phyloP scores from a whole-genome alignment of 2,113 vertebrate species.

The Bos javanicus region DNA sequence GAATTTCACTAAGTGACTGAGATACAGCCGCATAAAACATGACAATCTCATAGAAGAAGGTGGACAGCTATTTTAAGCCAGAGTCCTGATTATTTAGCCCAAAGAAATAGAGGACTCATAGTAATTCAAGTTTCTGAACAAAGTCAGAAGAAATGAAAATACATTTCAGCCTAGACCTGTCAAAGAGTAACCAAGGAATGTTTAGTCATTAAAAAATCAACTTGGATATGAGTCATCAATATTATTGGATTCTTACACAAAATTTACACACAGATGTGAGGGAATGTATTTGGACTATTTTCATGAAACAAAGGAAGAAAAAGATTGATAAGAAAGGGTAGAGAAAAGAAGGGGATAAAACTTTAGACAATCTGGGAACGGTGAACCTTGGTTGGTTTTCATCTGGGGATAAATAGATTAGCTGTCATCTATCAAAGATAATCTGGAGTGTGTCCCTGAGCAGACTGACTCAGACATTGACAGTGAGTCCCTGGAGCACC shows the following conservation, averaged over 20 bases:
- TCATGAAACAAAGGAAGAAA: not conserved
- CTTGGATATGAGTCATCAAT: not conserved
- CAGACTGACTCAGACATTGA: not conserved
- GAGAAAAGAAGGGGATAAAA: not conserved
- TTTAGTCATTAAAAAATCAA: not conserved
- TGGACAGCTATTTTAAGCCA: not conserved
- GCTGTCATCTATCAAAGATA: not conserved
- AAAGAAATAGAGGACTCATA: not conserved
- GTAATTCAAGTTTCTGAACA: not conserved
- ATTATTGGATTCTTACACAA: not conserved
- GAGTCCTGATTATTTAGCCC: not conserved
- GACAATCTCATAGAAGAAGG: not conserved
- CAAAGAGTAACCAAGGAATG: not conserved
- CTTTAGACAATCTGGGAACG: not conserved
- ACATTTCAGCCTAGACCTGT: not conserved
- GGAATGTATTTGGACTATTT: not conserved
- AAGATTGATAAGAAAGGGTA: not conserved
- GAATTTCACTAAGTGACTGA: not conserved
- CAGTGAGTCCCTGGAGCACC: not conserved
- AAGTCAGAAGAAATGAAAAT: not conserved
- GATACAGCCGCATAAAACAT: not conserved
- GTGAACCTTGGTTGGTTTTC: not conserved
- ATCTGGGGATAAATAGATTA: not conserved
- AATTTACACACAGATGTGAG: not conserved
- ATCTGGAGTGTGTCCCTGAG: not conserved